A percentile compares a stretch with the other conserved stretches of the same genome.
These are phyloP conservation scores for Syngnathoides biaculeatus DNA, from an alignment of 2,113 vertebrate species.

Conservation along the genomic window DNA sequence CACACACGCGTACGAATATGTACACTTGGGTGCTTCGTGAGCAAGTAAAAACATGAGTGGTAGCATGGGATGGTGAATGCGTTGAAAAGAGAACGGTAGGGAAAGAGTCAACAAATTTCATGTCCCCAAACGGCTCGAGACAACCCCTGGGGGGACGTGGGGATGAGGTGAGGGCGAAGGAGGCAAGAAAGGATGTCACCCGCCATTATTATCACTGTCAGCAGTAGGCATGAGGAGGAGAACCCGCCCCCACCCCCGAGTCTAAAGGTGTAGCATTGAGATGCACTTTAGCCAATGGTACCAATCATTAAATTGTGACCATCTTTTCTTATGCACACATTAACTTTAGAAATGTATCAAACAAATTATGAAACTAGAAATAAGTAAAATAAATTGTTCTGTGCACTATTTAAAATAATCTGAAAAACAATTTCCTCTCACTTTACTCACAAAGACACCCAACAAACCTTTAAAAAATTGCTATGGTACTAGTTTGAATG, in stretches of 20 bases:
- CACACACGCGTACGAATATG: constrained; percentile 31
- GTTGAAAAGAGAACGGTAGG: constrained; percentile 57
- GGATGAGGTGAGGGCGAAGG: constrained; percentile 54
- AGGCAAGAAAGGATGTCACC: constrained; percentile 66
- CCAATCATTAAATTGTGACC: not conserved
- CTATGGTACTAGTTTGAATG: too few species aligned
- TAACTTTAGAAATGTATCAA: too few species aligned
- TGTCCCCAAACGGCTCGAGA: constrained; percentile 62
- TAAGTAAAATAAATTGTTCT: too few species aligned
- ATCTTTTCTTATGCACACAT: constrained; percentile 5
- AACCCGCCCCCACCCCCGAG: constrained; percentile 3
- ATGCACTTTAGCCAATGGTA: constrained; percentile 11
- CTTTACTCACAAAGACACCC: too few species aligned
- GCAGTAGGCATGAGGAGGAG: constrained; percentile 43
- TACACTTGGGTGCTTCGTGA: constrained; percentile 37
- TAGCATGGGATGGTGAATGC: constrained; percentile 48
- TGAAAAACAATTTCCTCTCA: too few species aligned
- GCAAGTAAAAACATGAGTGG: constrained; percentile 61
- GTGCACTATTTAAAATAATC: too few species aligned
- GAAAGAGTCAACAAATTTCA: constrained; percentile 73
- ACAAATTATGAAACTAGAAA: too few species aligned
- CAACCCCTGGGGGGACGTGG: constrained; percentile 62
- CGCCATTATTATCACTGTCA: constrained; percentile 74
- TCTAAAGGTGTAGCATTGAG: constrained; percentile 39
- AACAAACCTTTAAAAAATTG: too few species aligned